Percentiles rank a stretch among this genome's conserved stretches.
Evolutionary conservation across 1,140 invertebrate species (phyloP).

Genomic region (Drosophila equinoxialis): DNA sequence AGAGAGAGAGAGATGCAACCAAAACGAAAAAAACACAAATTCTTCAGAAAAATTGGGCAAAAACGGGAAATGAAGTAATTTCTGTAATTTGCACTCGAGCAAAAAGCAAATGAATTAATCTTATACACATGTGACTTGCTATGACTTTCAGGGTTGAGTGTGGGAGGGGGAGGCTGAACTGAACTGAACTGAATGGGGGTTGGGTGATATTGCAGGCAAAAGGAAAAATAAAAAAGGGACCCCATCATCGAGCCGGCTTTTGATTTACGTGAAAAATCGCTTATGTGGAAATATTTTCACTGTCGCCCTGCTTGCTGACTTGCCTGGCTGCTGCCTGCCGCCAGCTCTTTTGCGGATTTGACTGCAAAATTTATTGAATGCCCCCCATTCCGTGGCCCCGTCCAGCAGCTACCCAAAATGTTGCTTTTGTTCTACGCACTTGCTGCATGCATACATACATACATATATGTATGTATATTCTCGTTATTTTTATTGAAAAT

Average conservation of each 20-base stretch:
- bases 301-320: constrained; percentile 30
- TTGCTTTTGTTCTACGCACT: constrained; percentile 60
- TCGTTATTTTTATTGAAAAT: constrained; percentile 74
- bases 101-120: constrained; percentile 78
- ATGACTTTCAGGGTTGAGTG: constrained; percentile 8
- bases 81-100: constrained; percentile 78
- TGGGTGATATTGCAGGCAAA: neutral
- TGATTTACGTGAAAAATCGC: constrained; percentile 79
- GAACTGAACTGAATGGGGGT: constrained; percentile 6
- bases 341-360: constrained; percentile 47
- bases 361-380: constrained; percentile 75
- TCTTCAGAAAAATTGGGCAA: constrained; percentile 75
- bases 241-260: constrained; percentile 62
- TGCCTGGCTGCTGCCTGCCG: constrained; percentile 3
- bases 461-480: constrained; percentile 36
- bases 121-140: constrained; percentile 41
- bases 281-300: constrained; percentile 75
- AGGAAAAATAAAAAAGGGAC: neutral
- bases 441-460: constrained; percentile 31
- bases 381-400: constrained; percentile 16
- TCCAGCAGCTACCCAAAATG: constrained; percentile 2
- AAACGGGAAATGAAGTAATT: constrained; percentile 77
- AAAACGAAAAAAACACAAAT: constrained; percentile 34
- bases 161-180: constrained; percentile 21
- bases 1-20: constrained; percentile 34